Conservation (phyloP, 1,140 invertebrate genomes). For the Phthorimaea operculella region DNA sequence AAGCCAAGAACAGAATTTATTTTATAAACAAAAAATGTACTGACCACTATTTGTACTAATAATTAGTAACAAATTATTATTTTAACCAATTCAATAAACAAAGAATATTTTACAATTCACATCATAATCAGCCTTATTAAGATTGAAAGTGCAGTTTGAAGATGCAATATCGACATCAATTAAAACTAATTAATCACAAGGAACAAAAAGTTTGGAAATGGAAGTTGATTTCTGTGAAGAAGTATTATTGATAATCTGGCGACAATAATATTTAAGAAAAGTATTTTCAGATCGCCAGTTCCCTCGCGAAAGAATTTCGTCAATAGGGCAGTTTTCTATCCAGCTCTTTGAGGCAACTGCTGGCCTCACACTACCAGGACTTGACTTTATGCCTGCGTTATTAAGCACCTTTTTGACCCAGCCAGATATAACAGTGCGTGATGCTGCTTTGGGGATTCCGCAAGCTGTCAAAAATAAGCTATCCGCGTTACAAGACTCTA, state of each 20-base stretch:
- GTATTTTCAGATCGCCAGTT: conserved; percentile 28
- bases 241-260: conserved; percentile 13
- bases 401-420: not conserved
- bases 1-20: no score
- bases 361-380: conserved; percentile 22
- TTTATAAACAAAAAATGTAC: no score
- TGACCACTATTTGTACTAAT: no score
- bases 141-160: no score
- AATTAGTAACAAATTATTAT: no score
- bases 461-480: conserved; percentile 1
- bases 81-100: no score
- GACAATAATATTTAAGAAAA: conserved; percentile 23
- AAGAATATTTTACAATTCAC: no score
- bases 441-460: not conserved
- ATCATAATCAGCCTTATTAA: no score
- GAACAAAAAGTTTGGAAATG: not conserved
- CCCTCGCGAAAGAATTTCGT: conserved; percentile 25
- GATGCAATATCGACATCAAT: no score
- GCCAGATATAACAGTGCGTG: not conserved
- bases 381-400: conserved; percentile 6
- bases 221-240: not conserved
- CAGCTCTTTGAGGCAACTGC: conserved; percentile 25
- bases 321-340: conserved; percentile 12
- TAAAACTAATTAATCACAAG: not conserved
- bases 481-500: not conserved